Evolutionary conservation across 2,113 vertebrate species (phyloP).

Genomic region (Ginglymostoma cirratum): DNA sequence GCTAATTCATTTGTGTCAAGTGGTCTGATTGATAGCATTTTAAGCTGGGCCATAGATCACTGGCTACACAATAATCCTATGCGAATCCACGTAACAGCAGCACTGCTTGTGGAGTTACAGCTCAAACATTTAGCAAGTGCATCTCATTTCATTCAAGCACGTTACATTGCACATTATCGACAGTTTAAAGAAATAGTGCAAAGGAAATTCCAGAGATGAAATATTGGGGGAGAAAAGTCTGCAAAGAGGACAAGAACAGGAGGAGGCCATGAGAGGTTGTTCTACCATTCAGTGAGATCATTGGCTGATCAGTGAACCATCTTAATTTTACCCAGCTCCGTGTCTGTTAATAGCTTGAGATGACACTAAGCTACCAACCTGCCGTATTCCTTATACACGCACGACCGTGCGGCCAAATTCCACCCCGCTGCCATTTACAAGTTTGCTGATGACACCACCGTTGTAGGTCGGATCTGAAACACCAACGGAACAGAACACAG

Average conservation of each 20-base stretch:
- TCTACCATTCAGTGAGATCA: background rate
- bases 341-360: background rate
- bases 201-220: background rate
- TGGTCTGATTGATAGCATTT: conserved; percentile 30
- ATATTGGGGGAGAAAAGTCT: background rate
- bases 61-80: background rate
- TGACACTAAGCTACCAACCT: background rate
- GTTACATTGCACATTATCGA: background rate
- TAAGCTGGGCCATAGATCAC: conserved; percentile 13
- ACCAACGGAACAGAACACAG: too few relatives aligned
- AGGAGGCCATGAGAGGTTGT: background rate
- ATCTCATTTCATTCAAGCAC: background rate
- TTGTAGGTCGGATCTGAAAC: too few relatives aligned
- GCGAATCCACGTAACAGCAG: background rate
- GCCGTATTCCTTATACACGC: too few relatives aligned
- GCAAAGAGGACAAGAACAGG: background rate
- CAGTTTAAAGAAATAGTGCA: background rate
- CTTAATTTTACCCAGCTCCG: background rate
- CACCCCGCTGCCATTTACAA: too few relatives aligned
- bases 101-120: background rate
- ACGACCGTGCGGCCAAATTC: too few relatives aligned
- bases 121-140: too few relatives aligned
- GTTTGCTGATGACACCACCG: too few relatives aligned
- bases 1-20: conserved; percentile 36
- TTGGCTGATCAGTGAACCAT: background rate